Base-by-base conservation (phyloP, 2,797 vertebrate genomes). In the Protosalanx chinensis region DNA sequence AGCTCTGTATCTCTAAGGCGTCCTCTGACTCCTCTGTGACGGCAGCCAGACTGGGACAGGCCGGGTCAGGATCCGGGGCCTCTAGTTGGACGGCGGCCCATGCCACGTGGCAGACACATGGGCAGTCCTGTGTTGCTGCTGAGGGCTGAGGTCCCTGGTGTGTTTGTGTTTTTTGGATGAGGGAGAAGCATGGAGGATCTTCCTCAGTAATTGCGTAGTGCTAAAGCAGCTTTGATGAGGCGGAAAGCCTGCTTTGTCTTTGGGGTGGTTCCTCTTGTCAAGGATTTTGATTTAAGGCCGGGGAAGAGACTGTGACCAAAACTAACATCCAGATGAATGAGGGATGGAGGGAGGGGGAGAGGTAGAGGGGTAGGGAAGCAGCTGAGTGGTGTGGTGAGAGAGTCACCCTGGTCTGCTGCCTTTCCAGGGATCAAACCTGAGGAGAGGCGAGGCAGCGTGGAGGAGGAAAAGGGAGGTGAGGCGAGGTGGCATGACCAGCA, bases 191-290 rank as follows among this genome's bases (percentile, higher is more conserved):
- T 49, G 20, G 60, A 68, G 73, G 71, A 65, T 74, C 68, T 79
- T 82, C 74, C 53, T 68, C 67, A 71, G 68, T 78, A 83, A 79
- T 85, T 82, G 77, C 16, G 62, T 71, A 78, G 75, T 61, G 77
- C 70, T 71, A 78, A 67, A 61, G 35, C 64, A 60, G 53, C 72
- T 68, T 74, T 69, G 79, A 78, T 82, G 79, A 77, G 78, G 77
- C 70, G 27, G 73, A 72, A 79, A 77, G 76, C 57, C 68, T 79
- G 73, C 72, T 74, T 83, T 79, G 74, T 85, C 79, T 76, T 73
- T 76, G 80, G 75, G 79, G 82, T 74, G 79, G 78, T 81, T 84
- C 59, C 61, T 56, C 35, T 70, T 78, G 82, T 79, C 79, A 80
- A 63, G 74, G 71, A 32, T 77, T 68, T 70, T 82, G 72, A 78